These are phyloP conservation scores for Melinopterus prodromus DNA, from an alignment of 2,888 invertebrate genomes.

Conservation along the genomic window DNA sequence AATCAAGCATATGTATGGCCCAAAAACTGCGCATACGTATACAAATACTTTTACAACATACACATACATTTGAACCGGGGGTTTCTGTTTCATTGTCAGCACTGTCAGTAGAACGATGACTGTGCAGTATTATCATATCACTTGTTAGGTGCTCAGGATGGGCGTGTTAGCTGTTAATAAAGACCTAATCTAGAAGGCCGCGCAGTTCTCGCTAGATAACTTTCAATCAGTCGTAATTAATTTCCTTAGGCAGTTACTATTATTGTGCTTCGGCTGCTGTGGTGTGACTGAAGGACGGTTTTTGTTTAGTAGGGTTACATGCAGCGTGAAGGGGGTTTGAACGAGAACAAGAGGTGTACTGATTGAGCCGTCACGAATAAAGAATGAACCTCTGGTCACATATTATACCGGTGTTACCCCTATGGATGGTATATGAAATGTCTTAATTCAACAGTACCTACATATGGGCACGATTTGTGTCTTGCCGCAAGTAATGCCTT, in stretches of 20 bases:
- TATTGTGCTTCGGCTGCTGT: background rate
- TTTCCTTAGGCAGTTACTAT: constrained; percentile 53
- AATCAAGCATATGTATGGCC: too few species aligned
- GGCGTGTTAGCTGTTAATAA: constrained; percentile 33
- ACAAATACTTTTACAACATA: too few species aligned
- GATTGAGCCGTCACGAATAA: constrained; percentile 58
- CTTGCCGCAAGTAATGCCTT: background rate
- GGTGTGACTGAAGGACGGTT: background rate
- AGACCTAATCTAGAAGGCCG: constrained; percentile 29
- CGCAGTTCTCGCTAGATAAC: constrained; percentile 47
- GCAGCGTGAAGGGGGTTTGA: background rate
- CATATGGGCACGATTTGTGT: background rate
- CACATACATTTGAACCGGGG: too few species aligned
- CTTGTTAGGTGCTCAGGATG: constrained; percentile 16
- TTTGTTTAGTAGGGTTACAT: background rate
- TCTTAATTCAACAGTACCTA: background rate
- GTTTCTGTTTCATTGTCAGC: background rate
- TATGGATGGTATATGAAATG: constrained; percentile 22
- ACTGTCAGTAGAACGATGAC: constrained; percentile 14
- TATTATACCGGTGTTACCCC: constrained; percentile 57
- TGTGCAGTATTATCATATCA: constrained; percentile 34
- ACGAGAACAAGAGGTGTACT: constrained; percentile 54
- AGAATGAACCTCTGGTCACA: constrained; percentile 55
- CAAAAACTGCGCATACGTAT: too few species aligned
- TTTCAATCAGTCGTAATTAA: constrained; percentile 58